phyloP scores from a whole-genome alignment of 2,113 vertebrate genomes.

The Chauna torquata region DNA sequence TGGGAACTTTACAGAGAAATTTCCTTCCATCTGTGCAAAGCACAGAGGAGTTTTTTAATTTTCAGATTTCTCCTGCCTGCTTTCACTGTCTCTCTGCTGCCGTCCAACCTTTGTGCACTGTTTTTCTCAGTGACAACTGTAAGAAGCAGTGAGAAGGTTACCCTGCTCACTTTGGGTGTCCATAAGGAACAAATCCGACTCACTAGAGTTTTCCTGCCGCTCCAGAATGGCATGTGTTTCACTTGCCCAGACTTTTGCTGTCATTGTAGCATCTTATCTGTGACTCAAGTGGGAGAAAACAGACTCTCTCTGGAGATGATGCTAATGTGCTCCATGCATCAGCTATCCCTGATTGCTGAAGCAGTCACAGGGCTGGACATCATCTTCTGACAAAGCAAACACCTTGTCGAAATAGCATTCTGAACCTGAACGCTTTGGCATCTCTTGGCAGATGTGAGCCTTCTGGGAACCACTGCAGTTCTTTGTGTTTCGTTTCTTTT shows the following conservation, averaged over 20 bases:
- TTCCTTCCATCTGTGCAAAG: slow-evolving; percentile 3
- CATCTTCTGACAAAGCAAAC: slow-evolving; percentile 39
- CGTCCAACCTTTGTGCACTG: not conserved
- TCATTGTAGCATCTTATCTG: slow-evolving; percentile 33
- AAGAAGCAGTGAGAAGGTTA: not conserved
- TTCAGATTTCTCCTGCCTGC: not conserved
- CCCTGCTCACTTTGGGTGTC: not conserved
- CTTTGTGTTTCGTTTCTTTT: not conserved
- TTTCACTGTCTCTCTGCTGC: not conserved
- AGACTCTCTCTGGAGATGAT: not conserved
- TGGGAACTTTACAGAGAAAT: not conserved
- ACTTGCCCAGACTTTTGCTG: slow-evolving; percentile 12
- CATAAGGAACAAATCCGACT: not conserved
- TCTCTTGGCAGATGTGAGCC: not conserved
- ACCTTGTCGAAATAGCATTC: not conserved
- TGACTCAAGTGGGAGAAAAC: not conserved
- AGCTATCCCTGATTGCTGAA: slow-evolving; percentile 26
- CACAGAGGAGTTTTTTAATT: slow-evolving; percentile 13
- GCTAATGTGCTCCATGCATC: not conserved
- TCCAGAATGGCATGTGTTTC: not conserved
- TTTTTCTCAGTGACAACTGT: not conserved
- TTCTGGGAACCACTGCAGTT: not conserved
- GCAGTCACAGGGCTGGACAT: slow-evolving; percentile 14
- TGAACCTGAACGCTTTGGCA: not conserved
- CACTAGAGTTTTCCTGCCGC: slow-evolving; percentile 48